Conservation (phyloP, 2,113 vertebrate genomes). For the Nothocercus nigrocapillus region DNA sequence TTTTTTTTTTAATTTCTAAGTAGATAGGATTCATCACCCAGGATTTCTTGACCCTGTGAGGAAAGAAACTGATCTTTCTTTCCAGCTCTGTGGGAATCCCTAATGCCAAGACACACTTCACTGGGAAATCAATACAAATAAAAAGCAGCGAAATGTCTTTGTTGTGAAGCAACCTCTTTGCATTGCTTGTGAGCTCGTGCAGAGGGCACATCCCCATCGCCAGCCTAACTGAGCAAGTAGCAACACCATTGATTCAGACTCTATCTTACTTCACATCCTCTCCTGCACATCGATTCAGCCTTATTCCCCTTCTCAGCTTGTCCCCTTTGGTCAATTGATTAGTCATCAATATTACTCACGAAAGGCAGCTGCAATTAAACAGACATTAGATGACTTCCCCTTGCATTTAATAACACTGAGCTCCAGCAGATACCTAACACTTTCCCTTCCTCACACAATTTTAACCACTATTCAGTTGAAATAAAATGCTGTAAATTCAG, state of each 20-base stretch:
- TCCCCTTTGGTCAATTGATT: conserved; percentile 59
- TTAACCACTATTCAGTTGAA: not conserved
- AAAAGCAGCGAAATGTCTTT: conserved; percentile 75
- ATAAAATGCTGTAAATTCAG: not conserved
- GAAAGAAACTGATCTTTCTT: conserved; percentile 55
- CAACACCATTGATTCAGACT: conserved; percentile 59
- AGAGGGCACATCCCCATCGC: conserved; percentile 33
- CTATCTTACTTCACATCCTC: conserved; percentile 38
- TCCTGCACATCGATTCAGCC: conserved; percentile 29
- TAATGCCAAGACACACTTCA: conserved; percentile 76
- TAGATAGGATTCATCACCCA: conserved; percentile 59
- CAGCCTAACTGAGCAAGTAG: conserved; percentile 46
- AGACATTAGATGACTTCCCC: conserved; percentile 46
- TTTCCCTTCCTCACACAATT: conserved; percentile 5
- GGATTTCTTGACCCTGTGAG: conserved; percentile 70
- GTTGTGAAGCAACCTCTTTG: conserved; percentile 63
- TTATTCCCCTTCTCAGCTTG: conserved; percentile 56
- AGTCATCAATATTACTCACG: conserved; percentile 61
- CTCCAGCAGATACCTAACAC: not conserved
- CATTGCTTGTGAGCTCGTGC: conserved; percentile 44
- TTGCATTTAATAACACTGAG: not conserved
- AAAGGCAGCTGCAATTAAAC: conserved; percentile 63
- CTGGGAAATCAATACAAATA: conserved; percentile 77
- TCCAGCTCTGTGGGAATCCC: conserved; percentile 63
- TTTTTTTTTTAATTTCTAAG: conserved; percentile 21